A percentile compares a stretch with the other conserved stretches of the same genome.
Conservation (phyloP, 2,888 invertebrate genomes). For the Carterocephalus palaemon region DNA sequence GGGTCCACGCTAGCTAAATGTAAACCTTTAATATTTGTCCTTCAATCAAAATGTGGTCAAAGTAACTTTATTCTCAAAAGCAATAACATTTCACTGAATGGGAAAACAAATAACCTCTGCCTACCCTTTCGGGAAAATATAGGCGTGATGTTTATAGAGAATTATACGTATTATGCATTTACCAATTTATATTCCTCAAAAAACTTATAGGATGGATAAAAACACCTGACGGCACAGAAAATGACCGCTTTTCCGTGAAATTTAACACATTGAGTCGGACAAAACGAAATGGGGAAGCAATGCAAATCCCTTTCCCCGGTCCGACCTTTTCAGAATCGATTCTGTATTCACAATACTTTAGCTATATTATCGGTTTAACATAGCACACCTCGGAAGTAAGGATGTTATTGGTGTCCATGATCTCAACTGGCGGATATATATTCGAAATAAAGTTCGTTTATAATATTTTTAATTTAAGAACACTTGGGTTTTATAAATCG, state of each 20-base stretch:
- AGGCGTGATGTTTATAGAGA: too few relatives aligned
- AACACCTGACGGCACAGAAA: slow-evolving; percentile 53
- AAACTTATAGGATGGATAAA: slow-evolving; percentile 31
- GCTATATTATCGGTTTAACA: slow-evolving; percentile 57
- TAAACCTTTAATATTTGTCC: too few relatives aligned
- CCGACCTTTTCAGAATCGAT: slow-evolving; percentile 56
- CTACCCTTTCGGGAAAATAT: too few relatives aligned
- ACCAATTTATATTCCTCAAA: slow-evolving; percentile 26
- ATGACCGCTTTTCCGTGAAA: slow-evolving; percentile 67
- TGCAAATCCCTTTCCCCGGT: slow-evolving; percentile 60
- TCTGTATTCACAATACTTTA: slow-evolving; percentile 46
- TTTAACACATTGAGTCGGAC: slow-evolving; percentile 61
- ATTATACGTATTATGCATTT: too few relatives aligned
- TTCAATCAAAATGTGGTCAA: too few relatives aligned
- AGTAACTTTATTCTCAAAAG: too few relatives aligned
- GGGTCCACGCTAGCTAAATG: too few relatives aligned
- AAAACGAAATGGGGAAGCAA: slow-evolving; percentile 50
- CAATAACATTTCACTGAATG: too few relatives aligned
- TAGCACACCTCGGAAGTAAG: slow-evolving; percentile 41
- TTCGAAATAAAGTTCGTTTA: too few relatives aligned
- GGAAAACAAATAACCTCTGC: too few relatives aligned
- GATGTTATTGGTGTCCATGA: not conserved
- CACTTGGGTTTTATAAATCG: too few relatives aligned
- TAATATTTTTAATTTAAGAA: too few relatives aligned
- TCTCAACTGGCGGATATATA: not conserved